These are phyloP conservation scores for Drepanosiphum platanoidis DNA, from an alignment of 2,888 invertebrate genomes.

Conservation along the genomic window DNA sequence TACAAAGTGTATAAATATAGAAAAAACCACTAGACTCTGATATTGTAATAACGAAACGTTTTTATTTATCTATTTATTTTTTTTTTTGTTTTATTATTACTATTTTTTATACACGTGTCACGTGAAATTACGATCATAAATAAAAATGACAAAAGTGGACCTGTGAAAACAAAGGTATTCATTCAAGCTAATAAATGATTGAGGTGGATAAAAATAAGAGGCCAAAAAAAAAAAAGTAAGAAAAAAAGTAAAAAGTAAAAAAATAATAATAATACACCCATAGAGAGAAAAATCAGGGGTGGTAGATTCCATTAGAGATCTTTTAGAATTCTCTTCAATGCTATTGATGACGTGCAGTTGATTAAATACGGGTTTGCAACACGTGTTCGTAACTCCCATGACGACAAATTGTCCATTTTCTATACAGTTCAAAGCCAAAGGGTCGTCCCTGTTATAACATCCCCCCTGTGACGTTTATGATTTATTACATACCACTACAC, in stretches of 20 bases:
- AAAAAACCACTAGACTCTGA: too few species aligned
- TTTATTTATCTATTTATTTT: too few species aligned
- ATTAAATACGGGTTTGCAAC: conserved; percentile 53
- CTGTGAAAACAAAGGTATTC: conserved; percentile 40
- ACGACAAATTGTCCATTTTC: conserved; percentile 60
- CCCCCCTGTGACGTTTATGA: conserved; percentile 38
- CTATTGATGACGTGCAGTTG: conserved; percentile 59
- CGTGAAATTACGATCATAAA: conserved; percentile 16
- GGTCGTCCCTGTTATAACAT: conserved; percentile 38
- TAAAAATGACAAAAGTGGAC: conserved; percentile 36
- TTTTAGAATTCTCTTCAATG: conserved; percentile 54
- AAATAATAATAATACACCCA: conserved; percentile 4
- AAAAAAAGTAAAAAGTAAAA: too few species aligned
- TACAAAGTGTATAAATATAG: too few species aligned
- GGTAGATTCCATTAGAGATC: conserved; percentile 61
- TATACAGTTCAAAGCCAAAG: conserved; percentile 55
- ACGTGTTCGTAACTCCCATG: conserved; percentile 58
- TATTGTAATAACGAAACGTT: too few species aligned
- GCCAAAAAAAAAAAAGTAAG: conserved; percentile 31
- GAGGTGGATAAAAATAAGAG: conserved; percentile 43
- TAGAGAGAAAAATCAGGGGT: conserved; percentile 52
- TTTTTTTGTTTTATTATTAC: neutral
- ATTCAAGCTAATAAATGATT: conserved; percentile 51
- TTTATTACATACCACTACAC: conserved; percentile 53
- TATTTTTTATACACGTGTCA: neutral